Evolutionary conservation across 2,888 invertebrate genomes (phyloP), one percentile per base, ranked within the genome.

Genomic region (Drosophila prolongata): DNA sequence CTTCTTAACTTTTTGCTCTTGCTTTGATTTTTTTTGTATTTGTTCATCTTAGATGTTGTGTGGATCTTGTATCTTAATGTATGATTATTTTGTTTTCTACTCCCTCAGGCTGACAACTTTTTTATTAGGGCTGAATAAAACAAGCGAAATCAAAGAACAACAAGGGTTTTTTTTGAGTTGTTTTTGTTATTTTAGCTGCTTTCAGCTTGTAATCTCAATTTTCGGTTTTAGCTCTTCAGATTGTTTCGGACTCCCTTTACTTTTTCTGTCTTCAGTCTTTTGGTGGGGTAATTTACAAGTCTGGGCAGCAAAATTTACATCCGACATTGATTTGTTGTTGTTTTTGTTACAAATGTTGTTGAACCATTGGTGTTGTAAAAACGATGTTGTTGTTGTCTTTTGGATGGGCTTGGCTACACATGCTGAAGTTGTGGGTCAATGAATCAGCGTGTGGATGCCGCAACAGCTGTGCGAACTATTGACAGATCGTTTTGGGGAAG

Each of bases 261-360:
- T 59, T 56, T 80, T 75, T 69, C 75, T 70, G 76, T 68, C 77
- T 68, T 38, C 65, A 35, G 46, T 54, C 47, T 73, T 53, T 55
- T 47, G 52, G 59, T 68, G 66, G 66, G 70, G 64, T 75, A 83
- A 86, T 83, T 83, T 87, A 79, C 84, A 81, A 73, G 79, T 83
- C 87, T 79, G 67, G 67, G 24, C 71, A 78, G 66, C 55, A 68
- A 70, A 80, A 85, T 80, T 75, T 80, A 83, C 86, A 80, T 79
- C 66, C 77, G 67, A 73, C 62, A 52, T 72, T 52, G 60, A 62
- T 42, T 71, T 75, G 70, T 75, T 62, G 52, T 64, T 55, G 55
- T 53, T 38, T 53, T 47, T 42, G 35, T 16, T 53, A 19, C 13
- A 47, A 40, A n/a, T 37, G 16, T 19, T 44, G 49, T 42, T 47